Conservation (phyloP, 2,888 invertebrate species). For the Amblyjoppa fuscipennis region DNA sequence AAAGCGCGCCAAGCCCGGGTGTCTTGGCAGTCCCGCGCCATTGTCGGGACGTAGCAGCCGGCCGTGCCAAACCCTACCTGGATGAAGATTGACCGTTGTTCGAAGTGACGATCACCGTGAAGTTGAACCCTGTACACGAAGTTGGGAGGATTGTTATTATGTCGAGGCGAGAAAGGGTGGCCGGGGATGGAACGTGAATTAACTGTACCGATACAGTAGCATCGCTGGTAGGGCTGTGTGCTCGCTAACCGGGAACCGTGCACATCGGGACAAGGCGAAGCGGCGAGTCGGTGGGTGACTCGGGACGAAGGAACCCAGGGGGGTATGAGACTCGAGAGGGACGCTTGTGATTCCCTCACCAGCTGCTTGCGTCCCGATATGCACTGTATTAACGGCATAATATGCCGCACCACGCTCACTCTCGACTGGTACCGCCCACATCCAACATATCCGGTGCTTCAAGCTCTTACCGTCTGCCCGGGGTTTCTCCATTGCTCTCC, state of each 20-base stretch:
- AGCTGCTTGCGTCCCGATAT: conserved; percentile 81
- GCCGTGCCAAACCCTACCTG: too few relatives aligned
- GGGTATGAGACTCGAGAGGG: conserved; percentile 41
- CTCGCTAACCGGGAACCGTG: conserved; percentile 25
- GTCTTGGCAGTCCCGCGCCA: too few relatives aligned
- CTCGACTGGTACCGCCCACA: conserved; percentile 72
- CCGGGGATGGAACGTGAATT: conserved; percentile 21
- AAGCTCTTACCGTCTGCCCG: conserved; percentile 68
- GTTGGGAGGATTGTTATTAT: neutral
- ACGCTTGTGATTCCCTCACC: conserved; percentile 79
- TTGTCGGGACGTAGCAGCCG: too few relatives aligned
- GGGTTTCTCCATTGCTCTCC: conserved; percentile 54
- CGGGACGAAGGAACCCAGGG: conserved; percentile 46
- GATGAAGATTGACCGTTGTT: neutral
- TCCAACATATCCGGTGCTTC: conserved; percentile 75
- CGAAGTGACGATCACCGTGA: conserved; percentile 7
- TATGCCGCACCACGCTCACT: conserved; percentile 79
- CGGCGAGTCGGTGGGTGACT: conserved; percentile 47
- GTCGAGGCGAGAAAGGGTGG: neutral
- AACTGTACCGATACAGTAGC: conserved; percentile 36
- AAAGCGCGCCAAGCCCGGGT: too few relatives aligned
- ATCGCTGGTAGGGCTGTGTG: conserved; percentile 25
- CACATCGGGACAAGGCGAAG: conserved; percentile 47
- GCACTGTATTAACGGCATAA: conserved; percentile 82
- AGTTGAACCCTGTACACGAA: neutral